Evolutionary conservation across 2,113 vertebrate species (phyloP).

Genomic region (Thunnus thynnus): DNA sequence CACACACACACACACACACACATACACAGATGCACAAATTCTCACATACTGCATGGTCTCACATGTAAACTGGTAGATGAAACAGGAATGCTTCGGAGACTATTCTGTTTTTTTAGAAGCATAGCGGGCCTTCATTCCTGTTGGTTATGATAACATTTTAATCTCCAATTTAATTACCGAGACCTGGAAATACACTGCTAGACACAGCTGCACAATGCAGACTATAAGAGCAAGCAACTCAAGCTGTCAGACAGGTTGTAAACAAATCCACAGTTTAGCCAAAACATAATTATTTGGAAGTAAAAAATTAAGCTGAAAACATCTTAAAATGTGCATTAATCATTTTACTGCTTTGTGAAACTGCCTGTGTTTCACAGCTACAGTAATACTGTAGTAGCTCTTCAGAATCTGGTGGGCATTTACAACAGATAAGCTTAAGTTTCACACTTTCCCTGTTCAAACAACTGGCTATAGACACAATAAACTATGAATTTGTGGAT

Average conservation of each 20-base stretch:
- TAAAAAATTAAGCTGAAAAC: neutral
- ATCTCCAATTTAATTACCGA: neutral
- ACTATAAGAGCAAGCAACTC: neutral
- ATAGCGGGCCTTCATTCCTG: no score
- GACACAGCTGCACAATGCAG: neutral
- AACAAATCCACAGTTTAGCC: neutral
- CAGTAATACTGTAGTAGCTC: neutral
- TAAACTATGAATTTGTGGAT: no score
- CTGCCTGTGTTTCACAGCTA: neutral
- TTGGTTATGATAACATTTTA: neutral
- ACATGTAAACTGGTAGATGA: neutral
- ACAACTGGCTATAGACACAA: neutral
- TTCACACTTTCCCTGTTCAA: no score
- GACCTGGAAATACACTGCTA: no score
- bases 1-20: slow-evolving; percentile 35
- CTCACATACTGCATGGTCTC: neutral
- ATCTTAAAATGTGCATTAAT: neutral
- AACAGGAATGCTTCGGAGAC: neutral
- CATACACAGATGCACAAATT: slow-evolving; percentile 10
- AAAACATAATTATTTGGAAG: neutral
- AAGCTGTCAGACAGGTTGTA: neutral
- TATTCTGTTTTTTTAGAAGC: neutral
- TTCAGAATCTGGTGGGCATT: neutral
- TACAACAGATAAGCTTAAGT: neutral
- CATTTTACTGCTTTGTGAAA: slow-evolving; percentile 1